phyloP scores from a whole-genome alignment of 2,113 vertebrate species.

The Myotis lucifugus region DNA sequence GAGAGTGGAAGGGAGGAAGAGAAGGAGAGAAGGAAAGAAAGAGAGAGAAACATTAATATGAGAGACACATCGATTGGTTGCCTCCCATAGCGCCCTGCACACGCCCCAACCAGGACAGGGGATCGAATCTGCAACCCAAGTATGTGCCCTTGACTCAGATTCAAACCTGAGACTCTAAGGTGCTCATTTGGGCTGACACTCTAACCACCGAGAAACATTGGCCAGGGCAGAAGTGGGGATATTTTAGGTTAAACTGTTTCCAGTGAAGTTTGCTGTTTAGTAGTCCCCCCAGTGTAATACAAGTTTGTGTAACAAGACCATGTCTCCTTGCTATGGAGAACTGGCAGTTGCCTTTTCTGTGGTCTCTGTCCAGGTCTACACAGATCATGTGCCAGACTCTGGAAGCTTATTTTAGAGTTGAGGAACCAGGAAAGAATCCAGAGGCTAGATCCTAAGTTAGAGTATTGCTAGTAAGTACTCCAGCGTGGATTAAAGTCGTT shows the following conservation, averaged over 20 bases:
- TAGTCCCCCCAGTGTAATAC: background rate
- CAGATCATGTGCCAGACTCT: background rate
- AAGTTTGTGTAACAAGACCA: background rate
- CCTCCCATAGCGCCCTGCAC: no score
- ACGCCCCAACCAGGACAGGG: no score
- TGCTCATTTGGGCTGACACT: no score
- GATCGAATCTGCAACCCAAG: no score
- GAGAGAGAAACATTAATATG: no score
- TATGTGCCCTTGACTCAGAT: no score
- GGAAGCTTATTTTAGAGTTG: conserved; percentile 8
- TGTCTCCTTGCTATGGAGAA: background rate
- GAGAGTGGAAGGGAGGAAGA: no score
- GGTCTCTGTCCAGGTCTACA: background rate
- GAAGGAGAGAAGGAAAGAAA: no score
- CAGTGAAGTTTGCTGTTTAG: background rate
- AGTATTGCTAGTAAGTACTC: background rate
- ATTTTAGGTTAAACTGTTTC: background rate
- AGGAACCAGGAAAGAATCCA: conserved; percentile 46
- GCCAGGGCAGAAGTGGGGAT: no score
- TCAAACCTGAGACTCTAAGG: no score
- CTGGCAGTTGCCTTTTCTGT: background rate
- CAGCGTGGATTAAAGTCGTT: background rate
- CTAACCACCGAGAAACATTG: no score
- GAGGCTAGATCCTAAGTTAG: background rate
- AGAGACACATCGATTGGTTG: no score